Percentiles rank a stretch among this genome's conserved stretches.
Evolutionary conservation across 2,113 vertebrate genomes (phyloP).

Genomic region (Neolamprologus ventralis): DNA sequence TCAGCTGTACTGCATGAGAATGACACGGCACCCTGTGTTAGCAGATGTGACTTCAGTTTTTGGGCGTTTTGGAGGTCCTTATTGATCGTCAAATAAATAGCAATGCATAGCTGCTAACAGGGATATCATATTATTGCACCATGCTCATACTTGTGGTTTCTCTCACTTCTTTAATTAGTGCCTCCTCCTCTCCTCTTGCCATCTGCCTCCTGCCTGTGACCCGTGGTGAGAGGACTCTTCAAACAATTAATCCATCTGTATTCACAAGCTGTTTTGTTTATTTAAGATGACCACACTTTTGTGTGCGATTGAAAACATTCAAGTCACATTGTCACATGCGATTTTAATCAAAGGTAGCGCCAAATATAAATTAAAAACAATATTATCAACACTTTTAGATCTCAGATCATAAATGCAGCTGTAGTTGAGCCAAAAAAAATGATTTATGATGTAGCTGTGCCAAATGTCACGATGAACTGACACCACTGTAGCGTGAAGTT

Average conservation of each 20-base stretch:
- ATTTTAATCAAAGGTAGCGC: not conserved
- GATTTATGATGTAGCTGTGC: not conserved
- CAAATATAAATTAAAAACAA: not conserved
- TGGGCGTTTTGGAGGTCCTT: not conserved
- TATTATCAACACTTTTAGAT: not conserved
- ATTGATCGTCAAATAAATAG: not conserved
- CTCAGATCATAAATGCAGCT: not conserved
- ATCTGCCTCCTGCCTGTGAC: not conserved
- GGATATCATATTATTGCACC: not conserved
- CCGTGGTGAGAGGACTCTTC: not conserved
- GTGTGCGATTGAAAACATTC: not conserved
- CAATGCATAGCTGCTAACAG: not conserved
- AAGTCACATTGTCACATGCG: not conserved
- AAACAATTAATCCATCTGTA: not conserved
- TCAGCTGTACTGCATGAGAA: not conserved
- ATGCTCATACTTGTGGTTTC: not conserved
- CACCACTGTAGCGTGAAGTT: not conserved
- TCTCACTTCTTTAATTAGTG: not conserved
- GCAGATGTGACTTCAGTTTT: not conserved
- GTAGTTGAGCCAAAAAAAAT: rapidly evolving
- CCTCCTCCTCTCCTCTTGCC: not conserved
- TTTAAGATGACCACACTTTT: not conserved
- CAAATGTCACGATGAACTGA: not conserved
- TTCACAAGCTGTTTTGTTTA: not conserved
- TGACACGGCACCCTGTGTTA: not conserved